These are phyloP conservation scores for Oplegnathus fasciatus DNA, from an alignment of 2,113 vertebrate species.

Conservation along the genomic window DNA sequence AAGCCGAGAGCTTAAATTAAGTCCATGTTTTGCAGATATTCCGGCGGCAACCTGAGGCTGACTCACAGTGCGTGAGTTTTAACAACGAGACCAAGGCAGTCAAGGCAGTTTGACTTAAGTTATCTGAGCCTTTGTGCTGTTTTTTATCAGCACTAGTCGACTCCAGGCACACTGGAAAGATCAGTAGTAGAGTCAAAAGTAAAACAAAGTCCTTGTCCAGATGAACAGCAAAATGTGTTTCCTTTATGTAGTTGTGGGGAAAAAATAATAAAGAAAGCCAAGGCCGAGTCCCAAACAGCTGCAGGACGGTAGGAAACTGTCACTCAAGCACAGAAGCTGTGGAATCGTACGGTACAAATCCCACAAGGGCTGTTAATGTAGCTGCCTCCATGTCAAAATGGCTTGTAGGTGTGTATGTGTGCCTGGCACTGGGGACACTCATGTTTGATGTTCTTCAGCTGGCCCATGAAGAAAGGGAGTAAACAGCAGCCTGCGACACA, in stretches of 20 bases:
- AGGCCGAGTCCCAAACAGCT: neutral
- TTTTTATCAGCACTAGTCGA: neutral
- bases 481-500: slow-evolving; percentile 90
- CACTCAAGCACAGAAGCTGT: neutral
- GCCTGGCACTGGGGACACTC: slow-evolving; percentile 86
- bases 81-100: neutral
- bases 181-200: neutral
- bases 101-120: neutral
- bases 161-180: neutral
- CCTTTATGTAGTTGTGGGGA: neutral
- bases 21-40: neutral
- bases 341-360: too few relatives aligned
- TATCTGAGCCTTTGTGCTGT: neutral
- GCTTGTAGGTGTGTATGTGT: slow-evolving; percentile 34
- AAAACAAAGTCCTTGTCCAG: neutral
- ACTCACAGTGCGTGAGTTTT: neutral
- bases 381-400: slow-evolving; percentile 46
- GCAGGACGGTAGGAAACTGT: neutral
- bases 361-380: neutral
- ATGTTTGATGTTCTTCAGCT: slow-evolving; percentile 86
- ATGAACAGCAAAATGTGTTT: neutral
- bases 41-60: neutral
- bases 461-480: slow-evolving; percentile 88
- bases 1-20: neutral
- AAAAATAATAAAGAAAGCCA: neutral